Evolutionary conservation across 2,888 invertebrate species (phyloP).

Genomic region (Carpatolechia fugitivella): DNA sequence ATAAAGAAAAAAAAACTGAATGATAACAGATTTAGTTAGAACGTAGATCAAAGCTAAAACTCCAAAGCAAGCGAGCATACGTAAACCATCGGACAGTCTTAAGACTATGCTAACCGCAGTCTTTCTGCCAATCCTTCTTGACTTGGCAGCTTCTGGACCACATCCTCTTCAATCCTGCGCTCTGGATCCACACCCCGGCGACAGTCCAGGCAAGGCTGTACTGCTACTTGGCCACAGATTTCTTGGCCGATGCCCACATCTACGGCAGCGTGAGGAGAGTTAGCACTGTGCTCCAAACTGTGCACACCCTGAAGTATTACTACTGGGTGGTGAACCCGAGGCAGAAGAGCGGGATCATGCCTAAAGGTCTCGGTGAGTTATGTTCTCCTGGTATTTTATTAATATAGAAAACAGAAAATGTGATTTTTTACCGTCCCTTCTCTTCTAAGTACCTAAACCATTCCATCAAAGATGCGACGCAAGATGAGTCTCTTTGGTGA

Average conservation of each 20-base stretch:
- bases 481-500: too few species aligned
- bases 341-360: constrained; percentile 95
- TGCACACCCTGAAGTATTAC: constrained; percentile 99
- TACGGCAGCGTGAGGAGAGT: constrained; percentile 98
- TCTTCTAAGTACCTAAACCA: too few species aligned
- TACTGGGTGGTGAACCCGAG: constrained; percentile 99
- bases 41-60: too few species aligned
- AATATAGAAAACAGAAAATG: too few species aligned
- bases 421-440: too few species aligned
- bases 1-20: too few species aligned
- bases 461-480: too few species aligned
- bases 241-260: constrained; percentile 97
- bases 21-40: too few species aligned
- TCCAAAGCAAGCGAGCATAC: constrained; percentile 63
- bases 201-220: constrained; percentile 97
- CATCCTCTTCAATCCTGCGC: constrained; percentile 98
- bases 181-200: constrained; percentile 99
- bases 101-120: constrained; percentile 84
- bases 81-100: constrained; percentile 74
- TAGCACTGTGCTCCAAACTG: constrained; percentile 97
- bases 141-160: constrained; percentile 99
- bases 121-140: constrained; percentile 93
- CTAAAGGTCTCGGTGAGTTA: constrained; percentile 94
- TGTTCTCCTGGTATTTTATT: not conserved
- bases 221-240: constrained; percentile 99